phyloP scores from a whole-genome alignment of 2,797 vertebrate species.

The Gobionotothen gibberifrons region DNA sequence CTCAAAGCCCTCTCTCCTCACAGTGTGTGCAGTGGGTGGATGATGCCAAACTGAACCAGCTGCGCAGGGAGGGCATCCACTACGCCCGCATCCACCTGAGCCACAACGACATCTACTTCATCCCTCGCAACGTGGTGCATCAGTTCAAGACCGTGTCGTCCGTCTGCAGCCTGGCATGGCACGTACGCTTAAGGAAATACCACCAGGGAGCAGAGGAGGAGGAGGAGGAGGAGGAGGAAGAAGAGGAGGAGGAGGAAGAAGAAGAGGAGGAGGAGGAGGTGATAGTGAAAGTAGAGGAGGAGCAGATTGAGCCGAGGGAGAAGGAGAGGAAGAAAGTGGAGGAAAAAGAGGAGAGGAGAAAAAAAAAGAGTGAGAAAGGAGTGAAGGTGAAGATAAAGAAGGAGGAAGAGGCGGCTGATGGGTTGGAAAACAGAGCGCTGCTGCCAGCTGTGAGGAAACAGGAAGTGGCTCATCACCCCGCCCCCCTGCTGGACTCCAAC shows the following conservation, averaged over 20 bases:
- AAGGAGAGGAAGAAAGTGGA: background rate
- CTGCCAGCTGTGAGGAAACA: slow-evolving; percentile 31
- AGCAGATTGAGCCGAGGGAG: slow-evolving; percentile 16
- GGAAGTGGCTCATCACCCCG: slow-evolving; percentile 8
- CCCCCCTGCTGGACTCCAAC: slow-evolving; percentile 18
- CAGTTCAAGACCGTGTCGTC: slow-evolving; percentile 99
- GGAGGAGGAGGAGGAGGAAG: slow-evolving; percentile 61
- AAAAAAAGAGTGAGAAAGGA: slow-evolving; percentile 24
- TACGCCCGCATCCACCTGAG: slow-evolving; percentile 96
- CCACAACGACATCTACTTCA: slow-evolving; percentile 98
- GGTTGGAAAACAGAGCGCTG: slow-evolving; percentile 47
- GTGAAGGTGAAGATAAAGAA: slow-evolving; percentile 48
- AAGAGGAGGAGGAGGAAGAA: slow-evolving; percentile 36
- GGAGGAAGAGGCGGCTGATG: slow-evolving; percentile 33
- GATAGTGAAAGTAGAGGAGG: background rate
- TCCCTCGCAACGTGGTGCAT: slow-evolving; percentile 97
- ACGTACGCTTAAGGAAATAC: slow-evolving; percentile 92
- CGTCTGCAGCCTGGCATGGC: slow-evolving; percentile 98
- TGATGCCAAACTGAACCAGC: slow-evolving; percentile 97
- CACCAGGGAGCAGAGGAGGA: slow-evolving; percentile 77
- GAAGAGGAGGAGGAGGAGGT: slow-evolving; percentile 39
- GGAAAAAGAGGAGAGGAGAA: slow-evolving; percentile 17
- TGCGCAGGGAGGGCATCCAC: slow-evolving; percentile 96
- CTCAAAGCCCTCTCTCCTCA: background rate
- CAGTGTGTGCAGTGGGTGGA: slow-evolving; percentile 99